phyloP scores from a whole-genome alignment of 2,888 invertebrate genomes.

The Athalia cordata region DNA sequence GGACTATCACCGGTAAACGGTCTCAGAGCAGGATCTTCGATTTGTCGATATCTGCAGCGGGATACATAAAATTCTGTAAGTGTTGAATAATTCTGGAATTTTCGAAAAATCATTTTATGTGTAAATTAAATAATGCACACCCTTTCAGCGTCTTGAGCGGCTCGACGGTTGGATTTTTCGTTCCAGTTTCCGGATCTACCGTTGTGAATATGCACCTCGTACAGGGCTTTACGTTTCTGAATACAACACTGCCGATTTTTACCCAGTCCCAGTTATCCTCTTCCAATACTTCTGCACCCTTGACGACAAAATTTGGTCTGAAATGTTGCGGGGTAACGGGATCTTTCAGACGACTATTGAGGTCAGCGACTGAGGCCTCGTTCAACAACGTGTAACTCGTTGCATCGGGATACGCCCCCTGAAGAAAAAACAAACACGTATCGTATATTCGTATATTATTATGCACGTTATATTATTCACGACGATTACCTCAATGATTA shows the following conservation, averaged over 20 bases:
- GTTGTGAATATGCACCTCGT: conserved; percentile 84
- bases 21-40: conserved; percentile 65
- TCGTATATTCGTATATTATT: neutral
- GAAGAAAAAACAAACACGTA: conserved; percentile 17
- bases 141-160: conserved; percentile 81
- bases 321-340: conserved; percentile 78
- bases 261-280: conserved; percentile 85
- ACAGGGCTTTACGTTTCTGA: conserved; percentile 81
- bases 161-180: conserved; percentile 77
- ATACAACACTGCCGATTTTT: conserved; percentile 80
- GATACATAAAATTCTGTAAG: neutral
- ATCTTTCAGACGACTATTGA: conserved; percentile 78
- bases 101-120: neutral
- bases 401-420: conserved; percentile 82
- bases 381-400: conserved; percentile 82
- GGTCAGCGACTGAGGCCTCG: conserved; percentile 80
- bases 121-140: conserved; percentile 68
- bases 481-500: too few species aligned
- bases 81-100: neutral
- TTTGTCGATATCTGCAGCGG: conserved; percentile 74
- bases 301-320: conserved; percentile 82
- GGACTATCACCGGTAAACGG: conserved; percentile 71
- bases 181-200: conserved; percentile 81
- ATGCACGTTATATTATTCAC: too few species aligned
- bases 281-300: conserved; percentile 77